These are phyloP conservation scores for Podarcis lilfordi DNA, from an alignment of 2,797 vertebrate species.

Conservation along the genomic window DNA sequence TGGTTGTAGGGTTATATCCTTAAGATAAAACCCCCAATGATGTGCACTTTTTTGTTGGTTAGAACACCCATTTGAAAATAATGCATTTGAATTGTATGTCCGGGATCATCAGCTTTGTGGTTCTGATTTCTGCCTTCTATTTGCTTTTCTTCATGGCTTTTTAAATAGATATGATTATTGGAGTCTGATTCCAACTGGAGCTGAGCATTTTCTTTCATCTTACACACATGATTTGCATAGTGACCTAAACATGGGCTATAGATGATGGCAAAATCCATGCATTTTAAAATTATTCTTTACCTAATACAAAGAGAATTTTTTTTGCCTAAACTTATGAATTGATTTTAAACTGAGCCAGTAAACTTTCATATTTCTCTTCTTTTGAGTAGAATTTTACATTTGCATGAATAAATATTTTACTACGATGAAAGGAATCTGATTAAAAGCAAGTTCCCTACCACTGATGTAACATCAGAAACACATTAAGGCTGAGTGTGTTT, in stretches of 20 bases:
- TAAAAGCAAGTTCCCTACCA: slow-evolving; percentile 55
- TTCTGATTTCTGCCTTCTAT: slow-evolving; percentile 63
- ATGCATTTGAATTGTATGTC: slow-evolving; percentile 57
- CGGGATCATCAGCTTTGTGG: slow-evolving; percentile 58
- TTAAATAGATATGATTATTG: slow-evolving; percentile 68
- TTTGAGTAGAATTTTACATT: slow-evolving; percentile 67
- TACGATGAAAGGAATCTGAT: slow-evolving; percentile 60
- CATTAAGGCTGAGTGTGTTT: neutral
- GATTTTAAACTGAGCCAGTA: slow-evolving; percentile 47
- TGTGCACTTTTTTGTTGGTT: slow-evolving; percentile 24
- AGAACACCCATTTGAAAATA: slow-evolving; percentile 29
- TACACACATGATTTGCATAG: slow-evolving; percentile 71
- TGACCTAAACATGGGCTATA: slow-evolving; percentile 68
- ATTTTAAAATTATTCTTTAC: slow-evolving; percentile 71
- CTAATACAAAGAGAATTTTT: slow-evolving; percentile 53
- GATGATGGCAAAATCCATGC: slow-evolving; percentile 72
- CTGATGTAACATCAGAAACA: slow-evolving; percentile 33
- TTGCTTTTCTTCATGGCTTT: slow-evolving; percentile 70
- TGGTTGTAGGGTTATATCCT: neutral
- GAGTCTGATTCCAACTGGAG: slow-evolving; percentile 68
- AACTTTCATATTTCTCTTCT: slow-evolving; percentile 53
- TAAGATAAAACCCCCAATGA: neutral
- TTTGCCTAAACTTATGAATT: slow-evolving; percentile 62
- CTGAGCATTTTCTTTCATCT: slow-evolving; percentile 67
- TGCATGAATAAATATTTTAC: slow-evolving; percentile 67